Evolutionary conservation across 2,113 vertebrate species (phyloP).

Genomic region (Corynorhinus townsendii): DNA sequence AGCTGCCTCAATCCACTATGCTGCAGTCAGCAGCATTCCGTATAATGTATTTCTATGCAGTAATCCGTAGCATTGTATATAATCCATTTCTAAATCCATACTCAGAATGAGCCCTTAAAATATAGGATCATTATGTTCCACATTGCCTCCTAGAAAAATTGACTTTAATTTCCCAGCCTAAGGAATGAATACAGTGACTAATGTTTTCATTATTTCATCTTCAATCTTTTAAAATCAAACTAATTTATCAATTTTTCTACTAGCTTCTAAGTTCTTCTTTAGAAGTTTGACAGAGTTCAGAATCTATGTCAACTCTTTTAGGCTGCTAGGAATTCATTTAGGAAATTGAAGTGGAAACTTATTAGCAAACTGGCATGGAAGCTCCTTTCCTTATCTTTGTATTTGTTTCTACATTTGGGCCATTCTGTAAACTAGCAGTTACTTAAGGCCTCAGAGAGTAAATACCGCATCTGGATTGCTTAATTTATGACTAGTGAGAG

Average conservation of each 20-base stretch:
- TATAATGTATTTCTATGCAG: neutral
- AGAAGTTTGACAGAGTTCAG: conserved; percentile 40
- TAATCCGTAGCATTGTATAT: neutral
- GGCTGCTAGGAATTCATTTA: conserved; percentile 54
- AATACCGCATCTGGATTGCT: neutral
- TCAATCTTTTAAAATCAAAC: conserved; percentile 48
- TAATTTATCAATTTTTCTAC: conserved; percentile 45
- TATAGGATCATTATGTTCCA: neutral
- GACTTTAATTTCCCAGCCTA: neutral
- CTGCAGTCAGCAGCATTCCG: neutral
- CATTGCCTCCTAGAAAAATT: conserved; percentile 20
- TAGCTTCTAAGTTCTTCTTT: neutral
- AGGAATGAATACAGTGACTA: neutral
- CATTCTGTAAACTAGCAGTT: conserved; percentile 39
- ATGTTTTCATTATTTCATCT: conserved; percentile 27
- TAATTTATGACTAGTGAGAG: neutral
- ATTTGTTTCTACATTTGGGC: conserved; percentile 28
- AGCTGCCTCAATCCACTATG: neutral
- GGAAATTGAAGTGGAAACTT: conserved; percentile 39
- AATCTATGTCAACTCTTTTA: conserved; percentile 38
- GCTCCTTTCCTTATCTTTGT: conserved; percentile 25
- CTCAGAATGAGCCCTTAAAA: conserved; percentile 13
- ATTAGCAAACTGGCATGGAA: conserved; percentile 26
- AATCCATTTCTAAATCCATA: neutral
- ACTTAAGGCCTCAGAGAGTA: neutral